Base-by-base conservation (phyloP, 2,888 invertebrate genomes). In the Pedicia rivosa region DNA sequence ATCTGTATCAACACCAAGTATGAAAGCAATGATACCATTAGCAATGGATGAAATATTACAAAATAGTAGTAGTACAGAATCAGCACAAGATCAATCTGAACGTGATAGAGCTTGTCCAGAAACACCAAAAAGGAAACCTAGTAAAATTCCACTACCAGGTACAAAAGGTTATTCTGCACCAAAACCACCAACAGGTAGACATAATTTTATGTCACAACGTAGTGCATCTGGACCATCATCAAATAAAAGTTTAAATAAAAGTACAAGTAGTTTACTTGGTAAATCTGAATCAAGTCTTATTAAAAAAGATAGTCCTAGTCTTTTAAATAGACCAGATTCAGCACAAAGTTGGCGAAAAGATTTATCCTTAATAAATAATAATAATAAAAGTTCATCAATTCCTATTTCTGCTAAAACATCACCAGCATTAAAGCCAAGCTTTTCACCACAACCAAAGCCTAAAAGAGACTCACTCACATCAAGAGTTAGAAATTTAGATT, bases 101-200 rank as follows among this genome's bases (percentile, higher is more conserved):
- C 51, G 59, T 40, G 42, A 43, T 36, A 14, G 28, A 14, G 10
- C 10, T 14, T 27, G 36, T 24, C 43, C 36, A 24, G 46, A 45
- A 41, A 47, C 46, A 40, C 48, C 44, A 42, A 50, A 46, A 48
- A 61, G 39, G 16, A 45, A 70, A 44, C 76, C 80, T 37, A 76
- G 77, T 59, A 77, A 78, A 57, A 82, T 80, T 48, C 81, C 80
- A 39, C 63, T 78, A 53, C 71, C 69, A 31, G 70, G 57, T 35
- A 69, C 59, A 53, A 62, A 67, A 49, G 66, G 64, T 41, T 65
- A 69, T 47, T 62, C 71, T 35, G 71, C 76, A 42, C 71, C 76
- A 13, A 72, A 72, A 49, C 71, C 73, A n/a, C 71, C 72, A 1
- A 56, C 53, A 42, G 66, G 58, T 4, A 47, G 57, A 6, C 49